A percentile compares a stretch with the other conserved stretches of the same genome.
Evolutionary conservation across 2,113 vertebrate species (phyloP).

Genomic region (Hemicordylus capensis): DNA sequence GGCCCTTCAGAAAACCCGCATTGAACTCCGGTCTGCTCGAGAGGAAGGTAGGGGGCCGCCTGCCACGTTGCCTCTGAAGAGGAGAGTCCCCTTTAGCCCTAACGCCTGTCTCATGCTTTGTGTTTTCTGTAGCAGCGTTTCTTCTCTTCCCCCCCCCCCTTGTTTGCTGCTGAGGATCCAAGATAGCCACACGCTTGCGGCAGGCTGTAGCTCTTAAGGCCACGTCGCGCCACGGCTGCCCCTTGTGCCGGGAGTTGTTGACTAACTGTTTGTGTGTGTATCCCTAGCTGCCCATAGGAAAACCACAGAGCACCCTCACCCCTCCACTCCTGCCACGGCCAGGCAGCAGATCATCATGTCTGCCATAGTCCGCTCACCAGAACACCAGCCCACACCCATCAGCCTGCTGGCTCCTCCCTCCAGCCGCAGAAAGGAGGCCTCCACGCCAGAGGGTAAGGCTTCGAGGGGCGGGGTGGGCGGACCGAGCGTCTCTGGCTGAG

Average conservation of each 20-base stretch:
- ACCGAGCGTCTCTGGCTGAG: not conserved
- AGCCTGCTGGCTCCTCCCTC: conserved; percentile 88
- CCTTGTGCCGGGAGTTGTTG: not conserved
- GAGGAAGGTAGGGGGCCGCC: conserved; percentile 88
- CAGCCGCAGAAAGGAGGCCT: conserved; percentile 91
- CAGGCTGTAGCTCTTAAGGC: conserved; percentile 34
- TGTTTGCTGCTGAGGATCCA: conserved; percentile 35
- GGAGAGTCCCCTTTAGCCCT: conserved; percentile 25
- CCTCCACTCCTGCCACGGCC: conserved; percentile 84
- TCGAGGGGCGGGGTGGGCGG: not conserved
- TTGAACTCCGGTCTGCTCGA: conserved; percentile 90
- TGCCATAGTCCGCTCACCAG: conserved; percentile 93
- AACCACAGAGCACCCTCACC: conserved; percentile 86
- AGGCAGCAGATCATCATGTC: conserved; percentile 98
- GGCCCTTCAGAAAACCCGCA: conserved; percentile 95
- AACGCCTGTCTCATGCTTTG: conserved; percentile 11
- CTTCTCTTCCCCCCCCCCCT: not conserved
- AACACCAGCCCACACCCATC: conserved; percentile 92
- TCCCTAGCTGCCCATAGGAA: conserved; percentile 90
- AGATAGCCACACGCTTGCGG: not conserved
- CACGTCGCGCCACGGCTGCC: conserved; percentile 45
- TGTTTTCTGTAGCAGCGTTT: conserved; percentile 11
- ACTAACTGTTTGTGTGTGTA: conserved; percentile 48
- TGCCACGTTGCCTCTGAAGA: conserved; percentile 62
- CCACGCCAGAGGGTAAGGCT: conserved; percentile 90